These are phyloP conservation scores for Chaetura pelagica DNA, from an alignment of 2,113 vertebrate species.

Conservation along the genomic window DNA sequence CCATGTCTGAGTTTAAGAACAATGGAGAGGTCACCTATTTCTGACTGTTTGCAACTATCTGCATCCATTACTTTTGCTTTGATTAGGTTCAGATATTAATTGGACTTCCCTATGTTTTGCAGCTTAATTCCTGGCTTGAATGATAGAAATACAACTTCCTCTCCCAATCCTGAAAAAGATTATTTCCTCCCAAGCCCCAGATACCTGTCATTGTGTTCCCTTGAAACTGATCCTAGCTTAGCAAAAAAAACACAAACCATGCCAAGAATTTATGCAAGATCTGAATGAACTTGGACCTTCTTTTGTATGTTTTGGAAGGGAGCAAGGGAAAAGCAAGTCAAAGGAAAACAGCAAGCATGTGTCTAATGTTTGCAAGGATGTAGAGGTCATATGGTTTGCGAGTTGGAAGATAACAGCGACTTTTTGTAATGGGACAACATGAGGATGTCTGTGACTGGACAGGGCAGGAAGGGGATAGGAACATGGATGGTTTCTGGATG, in stretches of 20 bases:
- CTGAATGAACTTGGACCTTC: background rate
- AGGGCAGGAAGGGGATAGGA: background rate
- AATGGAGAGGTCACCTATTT: background rate
- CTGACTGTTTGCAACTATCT: background rate
- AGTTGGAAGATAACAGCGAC: background rate
- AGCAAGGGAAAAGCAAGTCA: background rate
- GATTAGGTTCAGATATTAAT: background rate
- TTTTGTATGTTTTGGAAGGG: background rate
- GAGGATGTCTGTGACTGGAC: background rate
- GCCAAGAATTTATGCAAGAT: background rate
- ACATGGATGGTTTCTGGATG: background rate
- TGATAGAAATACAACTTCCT: background rate
- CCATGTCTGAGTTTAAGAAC: background rate
- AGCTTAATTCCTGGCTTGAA: background rate
- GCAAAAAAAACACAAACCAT: background rate
- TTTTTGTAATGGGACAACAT: background rate
- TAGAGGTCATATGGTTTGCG: background rate
- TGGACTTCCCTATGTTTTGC: background rate
- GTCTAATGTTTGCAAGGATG: background rate
- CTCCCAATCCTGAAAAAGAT: background rate
- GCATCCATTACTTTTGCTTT: background rate
- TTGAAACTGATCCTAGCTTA: background rate
- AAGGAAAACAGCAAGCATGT: background rate
- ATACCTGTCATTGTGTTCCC: background rate
- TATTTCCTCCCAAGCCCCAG: background rate